Base-by-base conservation (phyloP, 2,888 invertebrate genomes). In the Andrena dorsata region DNA sequence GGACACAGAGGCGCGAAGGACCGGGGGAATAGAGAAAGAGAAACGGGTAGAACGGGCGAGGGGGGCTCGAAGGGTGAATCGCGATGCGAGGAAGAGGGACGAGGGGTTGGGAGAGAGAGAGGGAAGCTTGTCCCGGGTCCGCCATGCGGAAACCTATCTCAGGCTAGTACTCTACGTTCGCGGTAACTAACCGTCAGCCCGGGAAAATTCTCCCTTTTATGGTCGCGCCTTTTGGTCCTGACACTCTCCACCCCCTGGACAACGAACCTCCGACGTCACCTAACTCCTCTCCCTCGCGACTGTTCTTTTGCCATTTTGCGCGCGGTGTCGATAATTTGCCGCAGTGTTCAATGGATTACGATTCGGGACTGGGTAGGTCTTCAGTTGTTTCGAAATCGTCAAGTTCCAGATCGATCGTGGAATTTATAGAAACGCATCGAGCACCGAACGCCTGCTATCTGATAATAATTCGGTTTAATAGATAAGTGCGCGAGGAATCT, bases 141-240 rank as follows among this genome's bases (percentile, higher is more conserved):
- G 84, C 87, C 88, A 90, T 86, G 90, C 88, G 89, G 87, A 91
- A 90, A 89, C 83, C 83, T 86, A 87, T 85, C 88, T 83, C 79
- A 80, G 75, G 30, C 82, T 88, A 79, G 69, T 84, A 73, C 75
- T 84, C 77, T 49, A 76, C 71, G 72, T 76, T 69, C 77, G 80
- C 86, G 80, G 88, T 89, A 86, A 90, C 87, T 87, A 90, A 91
- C 84, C 86, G 83, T 88, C 81, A 85, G 61, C 63, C 68, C 80
- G 76, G 74, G 75, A 83, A 90, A 89, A 87, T 84, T 89, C 77
- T 83, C 81, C 81, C 84, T 90, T 87, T 87, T 84, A 85, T 75
- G 80, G 65, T 86, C 85, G 73, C 77, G 85, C 74, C 83, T 88
- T 88, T 87, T 90, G 65, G 76, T 77, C 63, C 79, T 78, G 69